These are phyloP conservation scores for Xestia sexstrigata DNA, from an alignment of 2,888 invertebrate species.

Conservation along the genomic window DNA sequence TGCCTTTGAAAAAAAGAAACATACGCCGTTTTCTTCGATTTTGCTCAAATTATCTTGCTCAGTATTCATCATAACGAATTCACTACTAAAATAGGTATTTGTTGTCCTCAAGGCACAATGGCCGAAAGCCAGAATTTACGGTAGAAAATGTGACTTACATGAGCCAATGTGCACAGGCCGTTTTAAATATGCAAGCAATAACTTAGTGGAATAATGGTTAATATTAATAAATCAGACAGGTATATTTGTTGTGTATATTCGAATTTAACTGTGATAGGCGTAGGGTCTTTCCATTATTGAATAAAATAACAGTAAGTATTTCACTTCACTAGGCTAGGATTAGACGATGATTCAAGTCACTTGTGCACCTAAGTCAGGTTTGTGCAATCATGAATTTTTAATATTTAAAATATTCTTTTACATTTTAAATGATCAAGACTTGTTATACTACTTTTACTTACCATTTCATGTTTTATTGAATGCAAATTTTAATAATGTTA, in stretches of 20 bases:
- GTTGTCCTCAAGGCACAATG: constrained; percentile 23
- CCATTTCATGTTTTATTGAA: constrained; percentile 24
- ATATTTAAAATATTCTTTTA: constrained; percentile 12
- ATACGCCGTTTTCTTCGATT: constrained; percentile 62
- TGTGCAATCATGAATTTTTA: constrained; percentile 5
- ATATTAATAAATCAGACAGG: constrained; percentile 57
- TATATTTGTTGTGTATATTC: constrained; percentile 69
- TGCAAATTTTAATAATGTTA: constrained; percentile 50
- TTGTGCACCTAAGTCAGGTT: constrained; percentile 36
- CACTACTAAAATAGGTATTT: constrained; percentile 57
- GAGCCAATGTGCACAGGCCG: constrained; percentile 24
- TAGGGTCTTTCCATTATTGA: constrained; percentile 65
- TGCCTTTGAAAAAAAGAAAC: constrained; percentile 64
- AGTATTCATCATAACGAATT: constrained; percentile 63
- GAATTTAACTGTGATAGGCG: constrained; percentile 84
- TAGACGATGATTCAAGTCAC: constrained; percentile 58
- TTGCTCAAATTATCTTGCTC: constrained; percentile 82
- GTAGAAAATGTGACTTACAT: constrained; percentile 17
- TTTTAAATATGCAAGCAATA: constrained; percentile 42
- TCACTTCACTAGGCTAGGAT: constrained; percentile 35
- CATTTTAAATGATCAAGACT: constrained; percentile 48
- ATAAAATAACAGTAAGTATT: constrained; percentile 43
- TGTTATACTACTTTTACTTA: constrained; percentile 41
- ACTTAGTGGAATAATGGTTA: constrained; percentile 44
- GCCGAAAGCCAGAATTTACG: not conserved